Evolutionary conservation across 2,888 invertebrate species (phyloP).

Genomic region (Cenopis cana): DNA sequence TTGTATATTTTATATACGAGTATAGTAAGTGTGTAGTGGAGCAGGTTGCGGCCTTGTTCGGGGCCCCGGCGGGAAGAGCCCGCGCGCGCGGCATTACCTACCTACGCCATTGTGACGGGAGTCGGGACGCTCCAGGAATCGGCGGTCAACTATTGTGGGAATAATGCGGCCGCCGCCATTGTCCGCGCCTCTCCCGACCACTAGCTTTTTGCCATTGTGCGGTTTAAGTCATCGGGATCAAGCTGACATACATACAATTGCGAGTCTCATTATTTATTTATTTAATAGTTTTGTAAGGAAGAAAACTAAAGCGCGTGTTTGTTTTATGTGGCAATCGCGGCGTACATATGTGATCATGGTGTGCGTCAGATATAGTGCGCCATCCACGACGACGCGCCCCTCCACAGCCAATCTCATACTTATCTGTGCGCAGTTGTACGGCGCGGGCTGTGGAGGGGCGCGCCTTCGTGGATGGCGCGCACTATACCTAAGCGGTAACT

Average conservation of each 20-base stretch:
- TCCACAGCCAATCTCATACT: too few species aligned
- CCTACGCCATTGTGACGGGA: constrained; percentile 23
- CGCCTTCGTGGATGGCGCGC: too few species aligned
- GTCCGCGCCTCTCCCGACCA: neutral
- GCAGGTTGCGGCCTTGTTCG: too few species aligned
- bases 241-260: constrained; percentile 2
- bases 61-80: neutral
- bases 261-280: neutral
- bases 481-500: too few species aligned
- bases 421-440: too few species aligned
- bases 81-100: constrained; percentile 21
- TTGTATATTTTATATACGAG: too few species aligned
- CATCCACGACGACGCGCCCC: too few species aligned
- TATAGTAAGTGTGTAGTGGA: too few species aligned
- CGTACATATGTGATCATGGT: too few species aligned
- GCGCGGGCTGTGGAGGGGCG: too few species aligned
- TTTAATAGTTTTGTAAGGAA: neutral
- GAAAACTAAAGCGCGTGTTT: neutral
- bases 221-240: constrained; percentile 1
- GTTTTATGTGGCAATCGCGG: neutral
- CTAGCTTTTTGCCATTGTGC: neutral
- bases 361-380: too few species aligned
- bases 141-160: constrained; percentile 39
- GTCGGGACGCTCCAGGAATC: constrained; percentile 22
- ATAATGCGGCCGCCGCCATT: constrained; percentile 29